Percentiles rank a stretch among this genome's conserved stretches.
Conservation (phyloP, 2,888 invertebrate genomes). For the Trichopoda pennipes region DNA sequence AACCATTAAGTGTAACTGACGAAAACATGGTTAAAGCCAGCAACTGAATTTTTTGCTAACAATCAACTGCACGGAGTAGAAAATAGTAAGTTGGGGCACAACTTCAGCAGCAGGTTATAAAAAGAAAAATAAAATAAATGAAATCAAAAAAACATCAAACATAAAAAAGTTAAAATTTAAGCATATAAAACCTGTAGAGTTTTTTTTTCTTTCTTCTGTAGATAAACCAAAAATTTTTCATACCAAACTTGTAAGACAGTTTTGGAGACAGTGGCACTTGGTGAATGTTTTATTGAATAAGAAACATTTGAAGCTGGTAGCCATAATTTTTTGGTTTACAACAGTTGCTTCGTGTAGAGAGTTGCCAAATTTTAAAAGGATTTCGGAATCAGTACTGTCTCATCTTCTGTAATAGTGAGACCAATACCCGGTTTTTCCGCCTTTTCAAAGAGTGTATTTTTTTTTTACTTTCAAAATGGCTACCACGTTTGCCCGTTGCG, state of each 20-base stretch:
- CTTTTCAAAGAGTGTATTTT: too few species aligned
- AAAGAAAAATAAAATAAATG: constrained; percentile 37
- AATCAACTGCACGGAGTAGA: constrained; percentile 17
- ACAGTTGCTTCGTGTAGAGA: constrained; percentile 14
- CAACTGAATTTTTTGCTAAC: constrained; percentile 56
- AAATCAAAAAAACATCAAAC: constrained; percentile 19
- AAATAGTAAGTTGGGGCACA: constrained; percentile 18
- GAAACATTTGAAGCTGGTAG: constrained; percentile 59
- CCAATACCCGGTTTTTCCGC: too few species aligned
- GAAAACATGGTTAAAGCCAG: constrained; percentile 63
- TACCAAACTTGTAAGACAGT: constrained; percentile 33
- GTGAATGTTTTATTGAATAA: constrained; percentile 64
- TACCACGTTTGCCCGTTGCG: too few species aligned
- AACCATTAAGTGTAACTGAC: constrained; percentile 68
- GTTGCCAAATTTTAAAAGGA: constrained; percentile 19
- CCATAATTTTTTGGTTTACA: constrained; percentile 44
- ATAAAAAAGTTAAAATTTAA: constrained; percentile 54
- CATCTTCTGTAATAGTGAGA: too few species aligned
- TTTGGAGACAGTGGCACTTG: constrained; percentile 64
- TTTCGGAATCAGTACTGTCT: too few species aligned
- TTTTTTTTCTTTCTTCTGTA: constrained; percentile 22
- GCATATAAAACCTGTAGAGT: constrained; percentile 65
- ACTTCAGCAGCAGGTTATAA: constrained; percentile 61
- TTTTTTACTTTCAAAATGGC: too few species aligned
- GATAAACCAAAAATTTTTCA: constrained; percentile 54